phyloP scores from a whole-genome alignment of 2,888 invertebrate species.

The Chalcis sispes region DNA sequence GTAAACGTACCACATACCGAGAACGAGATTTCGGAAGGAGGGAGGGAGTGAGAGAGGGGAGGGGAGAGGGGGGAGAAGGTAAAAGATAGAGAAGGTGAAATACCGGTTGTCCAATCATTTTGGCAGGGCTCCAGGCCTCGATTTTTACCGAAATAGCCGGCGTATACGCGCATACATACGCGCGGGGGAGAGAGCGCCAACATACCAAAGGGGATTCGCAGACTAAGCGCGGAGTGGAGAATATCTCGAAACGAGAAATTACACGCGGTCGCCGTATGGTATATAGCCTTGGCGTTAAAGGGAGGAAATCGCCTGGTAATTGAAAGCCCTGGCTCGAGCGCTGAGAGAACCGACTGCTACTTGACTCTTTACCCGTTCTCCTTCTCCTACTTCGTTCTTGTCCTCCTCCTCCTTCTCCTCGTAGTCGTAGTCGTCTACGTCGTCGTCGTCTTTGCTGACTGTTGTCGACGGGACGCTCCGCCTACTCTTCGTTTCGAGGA shows the following conservation, averaged over 20 bases:
- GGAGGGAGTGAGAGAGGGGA: too few species aligned
- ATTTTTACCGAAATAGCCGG: constrained; percentile 6
- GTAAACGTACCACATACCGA: too few species aligned
- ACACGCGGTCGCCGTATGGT: not conserved
- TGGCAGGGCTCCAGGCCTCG: constrained; percentile 29
- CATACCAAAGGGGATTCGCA: not conserved
- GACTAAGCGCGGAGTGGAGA: not conserved
- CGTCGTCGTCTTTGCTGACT: too few species aligned
- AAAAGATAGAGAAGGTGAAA: not conserved
- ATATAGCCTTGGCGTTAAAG: constrained; percentile 31
- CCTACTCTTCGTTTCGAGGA: too few species aligned
- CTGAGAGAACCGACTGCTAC: not conserved
- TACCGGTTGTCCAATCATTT: constrained; percentile 38
- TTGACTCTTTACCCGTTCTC: too few species aligned
- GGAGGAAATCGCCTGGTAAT: constrained; percentile 68
- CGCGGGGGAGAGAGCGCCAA: not conserved
- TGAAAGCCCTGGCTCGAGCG: constrained; percentile 66
- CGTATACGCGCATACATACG: not conserved
- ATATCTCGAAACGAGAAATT: constrained; percentile 31
- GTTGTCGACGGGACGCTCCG: too few species aligned
- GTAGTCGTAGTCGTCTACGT: not conserved
- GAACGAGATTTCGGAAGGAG: too few species aligned
- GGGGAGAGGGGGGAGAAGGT: too few species aligned
- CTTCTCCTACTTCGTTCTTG: not conserved
- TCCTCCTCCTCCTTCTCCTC: not conserved